Base-by-base conservation (phyloP, 2,888 invertebrate species). In the Pasiphila rectangulata region DNA sequence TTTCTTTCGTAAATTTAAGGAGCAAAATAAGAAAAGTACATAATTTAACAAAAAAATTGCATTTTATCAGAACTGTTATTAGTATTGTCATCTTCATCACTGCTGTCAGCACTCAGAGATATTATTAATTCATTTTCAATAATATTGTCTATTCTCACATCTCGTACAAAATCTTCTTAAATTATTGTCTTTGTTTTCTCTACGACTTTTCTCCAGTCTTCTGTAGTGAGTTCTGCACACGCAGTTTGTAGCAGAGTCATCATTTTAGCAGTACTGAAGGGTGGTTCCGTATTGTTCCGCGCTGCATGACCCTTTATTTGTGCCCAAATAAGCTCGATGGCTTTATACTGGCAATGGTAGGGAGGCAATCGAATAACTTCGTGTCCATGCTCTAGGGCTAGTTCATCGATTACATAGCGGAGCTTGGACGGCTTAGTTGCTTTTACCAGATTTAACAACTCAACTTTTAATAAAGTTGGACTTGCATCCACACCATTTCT, bases 321-420 rank as follows among this genome's bases (percentile, higher is more conserved):
- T 27, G 32, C 24, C 29, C 24, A 24, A 7, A 24, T 24, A 9
- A 24, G 24, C 40, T 19, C 20, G 6, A 41, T 40, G 1, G 40
- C 40, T n/a, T 51, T 48, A 21, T 48, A 48, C 12, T 51, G 45
- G 30, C 30, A 29, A 24, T 50, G 47, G 19, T 51, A 54, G 2
- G 46, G 44, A 16, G 51, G 47, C 23, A 29, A 29, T 21, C 21
- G 21, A 21, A 21, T 21, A 21, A 21, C 21, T 21, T 21, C 21
- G 21, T 21, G 21, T 21, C 46, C 46, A 46, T 46, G 34, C 34
- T 38, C 24, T 52, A 37, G 32, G 27, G 51, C 39, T 34, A 47
- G 32, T 37, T 52, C 37, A 41, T 45, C 53, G 25, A 53, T 47
- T 40, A 47, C 32, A 44, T 51, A 47, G 40, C 40, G 39, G 23